A percentile compares a stretch with the other conserved stretches of the same genome.
Evolutionary conservation across 1,140 invertebrate species (phyloP).

Genomic region (Macrocentrus cingulum): DNA sequence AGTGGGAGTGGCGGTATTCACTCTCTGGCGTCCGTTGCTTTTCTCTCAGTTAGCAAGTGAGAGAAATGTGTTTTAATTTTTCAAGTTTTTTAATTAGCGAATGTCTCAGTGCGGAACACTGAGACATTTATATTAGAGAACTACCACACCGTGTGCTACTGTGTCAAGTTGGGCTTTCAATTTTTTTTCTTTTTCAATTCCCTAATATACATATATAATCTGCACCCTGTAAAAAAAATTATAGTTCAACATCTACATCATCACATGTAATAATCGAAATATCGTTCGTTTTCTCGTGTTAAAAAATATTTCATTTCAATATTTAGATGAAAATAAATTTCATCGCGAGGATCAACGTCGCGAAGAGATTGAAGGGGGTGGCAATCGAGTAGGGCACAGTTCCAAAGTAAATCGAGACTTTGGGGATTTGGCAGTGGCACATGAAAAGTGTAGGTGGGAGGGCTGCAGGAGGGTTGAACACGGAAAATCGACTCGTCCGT

Average conservation of each 20-base stretch:
- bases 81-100: constrained; percentile 63
- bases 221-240: no score
- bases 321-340: background rate
- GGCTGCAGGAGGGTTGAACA: constrained; percentile 30
- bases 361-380: background rate
- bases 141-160: constrained; percentile 19
- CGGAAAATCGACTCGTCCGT: constrained; percentile 49
- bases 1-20: background rate
- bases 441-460: constrained; percentile 18
- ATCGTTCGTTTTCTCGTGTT: no score
- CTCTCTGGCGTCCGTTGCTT: no score
- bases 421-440: constrained; percentile 19
- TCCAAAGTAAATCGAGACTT: constrained; percentile 25
- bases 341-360: background rate
- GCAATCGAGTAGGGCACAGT: background rate
- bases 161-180: constrained; percentile 25
- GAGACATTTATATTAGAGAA: constrained; percentile 59
- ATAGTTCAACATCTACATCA: no score
- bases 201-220: constrained; percentile 50
- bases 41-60: constrained; percentile 20
- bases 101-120: constrained; percentile 52
- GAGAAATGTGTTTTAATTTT: constrained; percentile 62
- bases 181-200: constrained; percentile 34
- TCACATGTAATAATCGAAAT: no score
- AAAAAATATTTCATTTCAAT: no score